Percentiles rank a stretch among this genome's conserved stretches.
These are phyloP conservation scores for Thinocorus orbignyianus DNA, from an alignment of 2,113 vertebrate genomes.

Conservation along the genomic window DNA sequence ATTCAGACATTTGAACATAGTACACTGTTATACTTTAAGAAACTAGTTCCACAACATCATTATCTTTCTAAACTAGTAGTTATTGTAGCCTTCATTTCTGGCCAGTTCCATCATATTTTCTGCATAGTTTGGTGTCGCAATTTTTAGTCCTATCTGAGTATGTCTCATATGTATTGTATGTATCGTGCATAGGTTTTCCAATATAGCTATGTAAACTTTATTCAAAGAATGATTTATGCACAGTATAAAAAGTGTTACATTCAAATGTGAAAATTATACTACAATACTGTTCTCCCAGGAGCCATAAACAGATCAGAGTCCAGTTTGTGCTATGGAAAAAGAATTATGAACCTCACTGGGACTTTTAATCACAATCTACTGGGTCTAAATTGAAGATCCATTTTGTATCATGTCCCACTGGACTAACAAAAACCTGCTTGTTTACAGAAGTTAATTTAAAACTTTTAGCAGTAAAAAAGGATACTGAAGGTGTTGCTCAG, in stretches of 20 bases:
- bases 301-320: slow-evolving; percentile 64
- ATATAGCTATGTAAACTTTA: slow-evolving; percentile 39
- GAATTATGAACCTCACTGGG: slow-evolving; percentile 62
- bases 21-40: background rate
- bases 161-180: background rate
- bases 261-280: slow-evolving; percentile 57
- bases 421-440: slow-evolving; percentile 54
- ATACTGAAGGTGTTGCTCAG: slow-evolving; percentile 16
- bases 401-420: slow-evolving; percentile 47
- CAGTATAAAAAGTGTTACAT: slow-evolving; percentile 48
- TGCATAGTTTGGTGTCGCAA: background rate
- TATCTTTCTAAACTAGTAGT: background rate
- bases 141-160: background rate
- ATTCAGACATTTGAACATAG: background rate
- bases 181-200: background rate
- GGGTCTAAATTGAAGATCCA: slow-evolving; percentile 68
- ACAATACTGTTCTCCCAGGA: slow-evolving; percentile 63
- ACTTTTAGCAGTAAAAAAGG: slow-evolving; percentile 32
- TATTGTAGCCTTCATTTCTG: background rate
- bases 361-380: slow-evolving; percentile 68
- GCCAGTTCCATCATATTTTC: background rate
- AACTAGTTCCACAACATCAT: background rate
- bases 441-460: slow-evolving; percentile 64
- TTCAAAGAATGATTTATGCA: slow-evolving; percentile 54
- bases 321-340: slow-evolving; percentile 64